Evolutionary conservation across 2,113 vertebrate genomes (phyloP), one percentile per base, ranked within the genome.

Genomic region (Lagopus leucura): DNA sequence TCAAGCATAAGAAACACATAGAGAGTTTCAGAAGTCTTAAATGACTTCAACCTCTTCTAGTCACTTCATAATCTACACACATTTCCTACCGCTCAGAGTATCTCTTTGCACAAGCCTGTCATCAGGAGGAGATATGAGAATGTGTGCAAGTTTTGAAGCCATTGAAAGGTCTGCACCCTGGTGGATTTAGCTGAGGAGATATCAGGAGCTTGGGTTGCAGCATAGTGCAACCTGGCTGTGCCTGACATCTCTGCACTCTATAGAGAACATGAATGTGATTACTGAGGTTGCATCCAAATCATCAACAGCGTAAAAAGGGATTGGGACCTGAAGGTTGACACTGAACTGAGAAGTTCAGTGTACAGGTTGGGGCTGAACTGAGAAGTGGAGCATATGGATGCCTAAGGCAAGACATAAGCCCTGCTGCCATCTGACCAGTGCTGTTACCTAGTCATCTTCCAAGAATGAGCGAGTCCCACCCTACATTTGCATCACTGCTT

Each of bases 141-240:
- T 50, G 13, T 24, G 55, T 71, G 78, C 88, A 77, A 64, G 20
- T 82, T 88, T 82, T 87, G 82, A 67, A 77, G 87, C 40, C 57
- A 71, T 85, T 77, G 0, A 0, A 36, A 7, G 1, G 30, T 73
- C 71, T 82, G 48, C 52, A 48, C 54, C 72, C 45, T 66, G 45
- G 4, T 4, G 40, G 28, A 36, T 67, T 76, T 77, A 72, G 42
- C 82, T 77, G 32, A 50, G 0, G 5, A 89, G 83, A 61, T 20
- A 7, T 16, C 6, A 9, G 57, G 67, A 93, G 58, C 34, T 79
- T 69, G 65, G 36, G 18, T 77, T 88, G 64, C 84, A 36, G 45
- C 8, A 5, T 8, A 30, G 42, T 61, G 57, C 69, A 42, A 42
- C 25, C 30, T 1, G 0, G 58, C 2, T 0, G 0, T 60, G 32